Evolutionary conservation across 2,113 vertebrate species (phyloP), one percentile per base, ranked within the genome.

Genomic region (Phalacrocorax brasilianus): DNA sequence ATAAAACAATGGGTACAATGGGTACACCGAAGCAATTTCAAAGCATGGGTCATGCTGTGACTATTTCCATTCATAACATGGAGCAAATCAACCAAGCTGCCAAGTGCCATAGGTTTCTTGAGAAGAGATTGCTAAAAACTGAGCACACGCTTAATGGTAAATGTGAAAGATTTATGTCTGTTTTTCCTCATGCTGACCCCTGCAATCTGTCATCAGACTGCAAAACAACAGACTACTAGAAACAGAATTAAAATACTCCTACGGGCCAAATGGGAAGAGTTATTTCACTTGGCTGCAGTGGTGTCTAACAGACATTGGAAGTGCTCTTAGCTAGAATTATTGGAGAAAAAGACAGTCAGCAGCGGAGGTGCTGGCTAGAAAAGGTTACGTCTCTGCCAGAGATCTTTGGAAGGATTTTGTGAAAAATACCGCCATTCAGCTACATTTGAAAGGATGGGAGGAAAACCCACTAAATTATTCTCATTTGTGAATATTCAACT

Each of bases 231-330:
- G 75, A 55, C 44, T 81, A 13, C 40, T 33, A 17, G 12, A 79
- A 65, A 53, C 21, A 86, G 26, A 24, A 50, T 32, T 35, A 7
- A 91, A 93, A 89, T 17, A 28, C 58, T 56, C 84, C 77, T 28
- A 5, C 40, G 80, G 84, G 89, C 70, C 85, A 96, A 93, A 72
- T 58, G 40, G 67, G 85, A 91, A 95, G 89, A 95, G 66, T 89
- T 85, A 93, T 93, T 88, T 62, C 76, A 66, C 42, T 53, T 91
- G 75, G 47, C 91, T 91, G 61, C 85, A 84, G 5, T 15, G 11
- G 53, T 28, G 61, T 70, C 30, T 42, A 59, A 49, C 20, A 95
- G 74, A 24, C 44, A 45, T 28, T 73, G 20, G 35, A 91, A 66
- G 28, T 28, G 88, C 16, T 92, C 80, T 70, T 78, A 78, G 68